Percentiles rank a stretch among this genome's conserved stretches.
Evolutionary conservation across 2,888 invertebrate species (phyloP).

Genomic region (Parnassius glacialis): DNA sequence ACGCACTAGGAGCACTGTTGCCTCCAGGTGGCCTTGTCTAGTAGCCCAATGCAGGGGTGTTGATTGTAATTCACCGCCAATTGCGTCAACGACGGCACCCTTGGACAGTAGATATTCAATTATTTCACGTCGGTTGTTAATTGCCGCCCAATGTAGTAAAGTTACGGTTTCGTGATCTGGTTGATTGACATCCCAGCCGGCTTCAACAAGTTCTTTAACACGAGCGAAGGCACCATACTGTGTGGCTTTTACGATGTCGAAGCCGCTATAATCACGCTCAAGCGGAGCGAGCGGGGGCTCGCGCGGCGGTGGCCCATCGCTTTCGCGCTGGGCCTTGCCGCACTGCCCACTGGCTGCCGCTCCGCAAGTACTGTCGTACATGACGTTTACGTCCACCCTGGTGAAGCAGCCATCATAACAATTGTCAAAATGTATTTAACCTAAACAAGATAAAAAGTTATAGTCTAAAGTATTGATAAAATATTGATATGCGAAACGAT

Average conservation of each 20-base stretch:
- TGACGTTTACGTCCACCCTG: constrained; percentile 39
- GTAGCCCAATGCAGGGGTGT: constrained; percentile 99
- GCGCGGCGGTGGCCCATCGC: constrained; percentile 81
- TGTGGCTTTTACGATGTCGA: constrained; percentile 96
- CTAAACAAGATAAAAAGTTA: constrained; percentile 4
- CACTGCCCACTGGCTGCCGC: constrained; percentile 85
- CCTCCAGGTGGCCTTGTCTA: constrained; percentile 93
- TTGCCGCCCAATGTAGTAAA: constrained; percentile 99
- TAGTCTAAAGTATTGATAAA: constrained; percentile 14
- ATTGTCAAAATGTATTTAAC: background rate
- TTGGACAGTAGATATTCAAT: constrained; percentile 93
- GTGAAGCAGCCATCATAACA: constrained; percentile 13
- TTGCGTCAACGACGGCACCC: constrained; percentile 90
- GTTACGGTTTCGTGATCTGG: constrained; percentile 98
- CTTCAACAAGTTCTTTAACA: constrained; percentile 92
- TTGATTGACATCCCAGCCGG: constrained; percentile 96
- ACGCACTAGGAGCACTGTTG: constrained; percentile 88
- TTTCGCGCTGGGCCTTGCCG: constrained; percentile 83
- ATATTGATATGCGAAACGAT: constrained; percentile 29
- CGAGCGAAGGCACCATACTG: constrained; percentile 95
- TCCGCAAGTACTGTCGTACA: constrained; percentile 88
- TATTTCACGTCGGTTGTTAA: constrained; percentile 95
- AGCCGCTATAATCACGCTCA: constrained; percentile 86
- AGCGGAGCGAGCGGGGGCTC: constrained; percentile 83
- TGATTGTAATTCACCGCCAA: constrained; percentile 97